phyloP scores from a whole-genome alignment of 2,113 vertebrate species.

The Vicugna pacos region DNA sequence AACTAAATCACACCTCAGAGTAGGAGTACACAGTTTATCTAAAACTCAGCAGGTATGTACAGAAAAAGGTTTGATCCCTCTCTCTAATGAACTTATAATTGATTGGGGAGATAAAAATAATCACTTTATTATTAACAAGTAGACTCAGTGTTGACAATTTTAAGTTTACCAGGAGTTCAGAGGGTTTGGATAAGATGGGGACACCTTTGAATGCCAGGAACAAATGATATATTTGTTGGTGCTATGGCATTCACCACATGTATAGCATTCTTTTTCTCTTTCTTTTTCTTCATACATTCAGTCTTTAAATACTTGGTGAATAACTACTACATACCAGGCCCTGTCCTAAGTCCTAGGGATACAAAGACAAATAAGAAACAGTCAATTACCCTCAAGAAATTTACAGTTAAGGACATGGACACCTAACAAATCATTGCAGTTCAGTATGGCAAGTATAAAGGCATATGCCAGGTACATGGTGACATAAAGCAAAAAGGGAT shows the following conservation, averaged over 20 bases:
- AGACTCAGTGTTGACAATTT: slow-evolving; percentile 27
- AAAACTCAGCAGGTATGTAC: slow-evolving; percentile 47
- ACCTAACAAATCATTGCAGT: background rate
- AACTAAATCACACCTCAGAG: slow-evolving; percentile 53
- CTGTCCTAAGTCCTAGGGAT: slow-evolving; percentile 23
- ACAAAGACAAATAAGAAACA: slow-evolving; percentile 48
- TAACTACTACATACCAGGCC: background rate
- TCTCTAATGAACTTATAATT: slow-evolving; percentile 58
- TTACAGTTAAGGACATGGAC: background rate
- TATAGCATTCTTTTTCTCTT: slow-evolving; percentile 12
- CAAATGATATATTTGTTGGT: slow-evolving; percentile 49
- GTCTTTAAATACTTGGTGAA: slow-evolving; percentile 48
- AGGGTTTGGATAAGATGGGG: slow-evolving; percentile 9
- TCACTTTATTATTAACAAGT: slow-evolving; percentile 64
- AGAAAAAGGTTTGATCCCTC: background rate
- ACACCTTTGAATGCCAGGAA: background rate
- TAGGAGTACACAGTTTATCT: slow-evolving; percentile 47
- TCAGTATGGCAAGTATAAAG: slow-evolving; percentile 33
- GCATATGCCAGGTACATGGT: background rate
- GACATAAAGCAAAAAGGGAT: slow-evolving; percentile 31
- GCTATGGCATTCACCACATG: background rate
- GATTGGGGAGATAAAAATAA: slow-evolving; percentile 3
- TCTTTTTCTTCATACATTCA: slow-evolving; percentile 54
- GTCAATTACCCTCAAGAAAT: background rate
- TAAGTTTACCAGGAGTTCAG: slow-evolving; percentile 5